Evolutionary conservation across 2,888 invertebrate genomes (phyloP), one percentile per base, ranked within the genome.

Genomic region (Marronus borbonicus): DNA sequence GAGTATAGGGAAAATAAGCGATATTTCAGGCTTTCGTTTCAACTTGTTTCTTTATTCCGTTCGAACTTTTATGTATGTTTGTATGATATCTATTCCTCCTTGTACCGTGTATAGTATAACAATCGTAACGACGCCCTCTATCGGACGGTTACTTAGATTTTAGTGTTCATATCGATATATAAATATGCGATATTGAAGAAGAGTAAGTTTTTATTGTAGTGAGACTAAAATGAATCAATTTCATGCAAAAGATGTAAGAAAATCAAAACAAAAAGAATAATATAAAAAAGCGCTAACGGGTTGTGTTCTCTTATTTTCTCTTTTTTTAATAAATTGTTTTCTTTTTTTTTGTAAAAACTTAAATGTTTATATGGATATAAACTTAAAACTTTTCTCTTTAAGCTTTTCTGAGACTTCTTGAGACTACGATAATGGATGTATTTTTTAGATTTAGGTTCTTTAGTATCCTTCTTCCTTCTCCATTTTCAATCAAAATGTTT

Each of bases 341-440:
- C 1, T 64, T 64, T n/a, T 66, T 49, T 36, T 36, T 66, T 70
- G 72, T 72, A 72, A 72, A 72, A 58, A 72, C 72, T 72, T 72
- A 36, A 58, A 72, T 72, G 72, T 72, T 72, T 72, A 72, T 72
- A 72, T 70, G 24, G 17, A 70, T 17, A 55, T 72, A 72, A 72
- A 55, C 72, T 72, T 72, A 20, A 55, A 58, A 58, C 28, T 72
- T 70, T 70, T 20, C 36, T 72, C 31, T 39, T n/a, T 55, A 58
- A 72, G 72, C 72, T 72, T 55, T 31, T 58, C 20, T 58, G 44
- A 44, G 44, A 44, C 44, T 20, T 55, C 55, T 55, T 58, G 58
- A 66, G 66, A 66, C 44, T 66, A 66, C 44, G 55, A 58, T 44
- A 44, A 44, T 58, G 55, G 20, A 62, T 68, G 72, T 72, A 72